phyloP scores from a whole-genome alignment of 2,113 vertebrate species.

The Orthonyx spaldingii region DNA sequence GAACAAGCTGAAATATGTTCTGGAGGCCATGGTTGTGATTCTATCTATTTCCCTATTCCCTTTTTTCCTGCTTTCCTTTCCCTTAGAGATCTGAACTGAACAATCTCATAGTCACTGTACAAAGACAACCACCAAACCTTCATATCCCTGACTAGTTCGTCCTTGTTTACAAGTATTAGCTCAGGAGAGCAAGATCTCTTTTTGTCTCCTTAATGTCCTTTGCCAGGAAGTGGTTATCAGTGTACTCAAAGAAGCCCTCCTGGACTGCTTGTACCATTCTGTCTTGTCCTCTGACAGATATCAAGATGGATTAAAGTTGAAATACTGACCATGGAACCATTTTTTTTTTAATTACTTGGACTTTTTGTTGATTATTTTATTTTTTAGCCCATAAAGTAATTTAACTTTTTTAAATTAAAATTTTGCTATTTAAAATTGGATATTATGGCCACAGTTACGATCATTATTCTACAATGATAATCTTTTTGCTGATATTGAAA shows the following conservation, averaged over 20 bases:
- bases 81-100: not conserved
- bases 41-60: not conserved
- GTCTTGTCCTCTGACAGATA: not conserved
- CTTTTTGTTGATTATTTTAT: not conserved
- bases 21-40: not conserved
- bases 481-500: not conserved
- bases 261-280: not conserved
- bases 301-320: not conserved
- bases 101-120: not conserved
- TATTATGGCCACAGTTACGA: not conserved
- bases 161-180: not conserved
- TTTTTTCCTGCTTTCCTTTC: not conserved
- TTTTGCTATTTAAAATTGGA: not conserved
- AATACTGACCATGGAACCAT: not conserved
- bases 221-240: not conserved
- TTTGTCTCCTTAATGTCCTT: not conserved
- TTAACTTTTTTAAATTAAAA: not conserved
- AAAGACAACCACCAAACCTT: not conserved
- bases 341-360: not conserved
- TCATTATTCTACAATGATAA: not conserved
- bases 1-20: not conserved
- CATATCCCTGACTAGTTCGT: not conserved
- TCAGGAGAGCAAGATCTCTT: not conserved
- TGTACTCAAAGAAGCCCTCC: not conserved
- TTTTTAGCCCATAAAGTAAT: not conserved